Conservation (phyloP, 2,888 invertebrate species). For the Enchytraeus crypticus region DNA sequence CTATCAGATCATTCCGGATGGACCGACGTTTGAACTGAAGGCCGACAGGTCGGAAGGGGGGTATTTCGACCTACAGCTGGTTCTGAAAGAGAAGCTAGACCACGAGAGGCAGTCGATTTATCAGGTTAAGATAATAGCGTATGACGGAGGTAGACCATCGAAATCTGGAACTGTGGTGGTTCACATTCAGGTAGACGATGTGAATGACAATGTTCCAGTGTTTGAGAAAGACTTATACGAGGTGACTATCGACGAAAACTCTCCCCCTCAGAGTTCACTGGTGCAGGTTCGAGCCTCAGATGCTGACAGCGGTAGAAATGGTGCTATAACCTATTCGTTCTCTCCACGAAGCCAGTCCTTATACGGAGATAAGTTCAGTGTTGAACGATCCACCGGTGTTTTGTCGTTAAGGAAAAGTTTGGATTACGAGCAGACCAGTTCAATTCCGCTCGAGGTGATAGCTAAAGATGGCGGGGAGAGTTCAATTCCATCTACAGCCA, state of each 20-base stretch:
- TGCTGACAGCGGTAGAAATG: conserved; percentile 11
- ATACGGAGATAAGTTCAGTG: conserved; percentile 1
- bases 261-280: conserved; percentile 58
- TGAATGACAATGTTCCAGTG: conserved; percentile 72
- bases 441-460: conserved; percentile 11
- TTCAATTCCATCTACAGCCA: conserved; percentile 67
- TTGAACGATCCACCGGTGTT: conserved; percentile 11
- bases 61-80: conserved; percentile 9
- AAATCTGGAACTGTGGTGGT: conserved; percentile 39
- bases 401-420: conserved; percentile 8
- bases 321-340: conserved; percentile 9
- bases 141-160: conserved; percentile 33
- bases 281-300: conserved; percentile 10
- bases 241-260: conserved; percentile 73
- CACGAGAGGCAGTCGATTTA: conserved; percentile 79
- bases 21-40: conserved; percentile 8
- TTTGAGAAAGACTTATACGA: conserved; percentile 82
- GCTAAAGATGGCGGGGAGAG: conserved; percentile 45
- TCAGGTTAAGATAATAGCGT: conserved; percentile 65
- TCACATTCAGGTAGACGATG: conserved; percentile 37
- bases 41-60: neutral
- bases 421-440: conserved; percentile 13
- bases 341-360: neutral
- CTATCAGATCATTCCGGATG: conserved; percentile 9
- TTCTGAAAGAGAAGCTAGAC: conserved; percentile 59